These are phyloP conservation scores for Drosophila erecta DNA, from an alignment of 1,140 invertebrate species.

Conservation along the genomic window DNA sequence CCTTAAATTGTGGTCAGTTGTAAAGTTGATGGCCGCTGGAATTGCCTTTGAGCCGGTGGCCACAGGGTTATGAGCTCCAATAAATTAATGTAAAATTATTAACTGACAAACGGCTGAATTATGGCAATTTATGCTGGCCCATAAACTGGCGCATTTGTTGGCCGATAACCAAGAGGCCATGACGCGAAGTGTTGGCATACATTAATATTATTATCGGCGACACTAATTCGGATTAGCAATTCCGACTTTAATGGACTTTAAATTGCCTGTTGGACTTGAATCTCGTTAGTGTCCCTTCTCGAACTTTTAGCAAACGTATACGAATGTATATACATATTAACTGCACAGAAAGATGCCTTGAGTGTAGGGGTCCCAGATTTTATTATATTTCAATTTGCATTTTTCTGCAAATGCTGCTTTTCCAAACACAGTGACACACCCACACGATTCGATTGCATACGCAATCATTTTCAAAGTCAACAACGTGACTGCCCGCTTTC, in stretches of 20 bases:
- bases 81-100: slow-evolving; percentile 77
- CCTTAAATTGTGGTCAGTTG: slow-evolving; percentile 25
- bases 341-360: not conserved
- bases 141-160: slow-evolving; percentile 49
- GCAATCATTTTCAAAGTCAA: slow-evolving; percentile 14
- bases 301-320: not conserved
- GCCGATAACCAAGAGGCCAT: slow-evolving; percentile 11
- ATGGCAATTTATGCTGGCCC: slow-evolving; percentile 60
- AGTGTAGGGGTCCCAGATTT: no score
- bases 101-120: slow-evolving; percentile 69
- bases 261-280: not conserved
- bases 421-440: not conserved
- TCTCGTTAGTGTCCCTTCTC: not conserved
- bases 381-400: slow-evolving; percentile 17
- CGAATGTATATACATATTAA: not conserved
- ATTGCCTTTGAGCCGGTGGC: slow-evolving; percentile 61
- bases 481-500: not conserved
- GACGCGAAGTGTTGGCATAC: slow-evolving; percentile 48
- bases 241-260: slow-evolving; percentile 25
- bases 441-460: not conserved
- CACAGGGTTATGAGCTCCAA: slow-evolving; percentile 40
- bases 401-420: not conserved
- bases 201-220: slow-evolving; percentile 44
- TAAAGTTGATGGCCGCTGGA: slow-evolving; percentile 25
- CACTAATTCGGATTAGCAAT: slow-evolving; percentile 37